A percentile compares a stretch with the other conserved stretches of the same genome.
Evolutionary conservation across 2,113 vertebrate species (phyloP).

Genomic region (Notothenia rossii): DNA sequence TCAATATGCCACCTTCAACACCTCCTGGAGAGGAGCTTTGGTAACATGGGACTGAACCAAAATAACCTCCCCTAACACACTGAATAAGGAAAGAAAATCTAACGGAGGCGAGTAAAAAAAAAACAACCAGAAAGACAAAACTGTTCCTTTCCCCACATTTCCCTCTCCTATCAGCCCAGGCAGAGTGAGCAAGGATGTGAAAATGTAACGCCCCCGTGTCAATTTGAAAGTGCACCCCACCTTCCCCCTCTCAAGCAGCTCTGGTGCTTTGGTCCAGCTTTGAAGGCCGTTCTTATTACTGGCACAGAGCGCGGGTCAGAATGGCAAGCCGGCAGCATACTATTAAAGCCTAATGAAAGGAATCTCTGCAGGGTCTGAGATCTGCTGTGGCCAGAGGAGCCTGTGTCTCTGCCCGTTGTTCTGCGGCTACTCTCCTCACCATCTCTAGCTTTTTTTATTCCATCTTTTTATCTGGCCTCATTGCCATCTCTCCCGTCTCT

Average conservation of each 20-base stretch:
- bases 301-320: slow-evolving; percentile 83
- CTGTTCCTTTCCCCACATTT: slow-evolving; percentile 44
- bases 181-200: slow-evolving; percentile 73
- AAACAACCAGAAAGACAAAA: slow-evolving; percentile 50
- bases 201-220: slow-evolving; percentile 79
- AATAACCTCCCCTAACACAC: slow-evolving; percentile 66
- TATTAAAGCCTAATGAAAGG: slow-evolving; percentile 85
- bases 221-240: slow-evolving; percentile 79
- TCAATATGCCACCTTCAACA: slow-evolving; percentile 78
- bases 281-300: slow-evolving; percentile 85
- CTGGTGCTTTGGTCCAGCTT: slow-evolving; percentile 80
- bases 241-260: slow-evolving; percentile 68
- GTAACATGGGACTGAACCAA: slow-evolving; percentile 67
- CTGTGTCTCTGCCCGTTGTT: slow-evolving; percentile 74
- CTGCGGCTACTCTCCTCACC: slow-evolving; percentile 54
- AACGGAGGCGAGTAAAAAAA: slow-evolving; percentile 49
- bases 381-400: slow-evolving; percentile 73
- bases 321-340: slow-evolving; percentile 82
- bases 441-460: slow-evolving; percentile 20
- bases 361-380: slow-evolving; percentile 81
- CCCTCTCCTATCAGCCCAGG: slow-evolving; percentile 57
- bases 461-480: slow-evolving; percentile 50
- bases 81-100: slow-evolving; percentile 65
- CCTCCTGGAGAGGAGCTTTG: slow-evolving; percentile 55
- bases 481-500: slow-evolving; percentile 14